Conservation (phyloP, 2,113 vertebrate genomes). For the Notiomystis cincta region DNA sequence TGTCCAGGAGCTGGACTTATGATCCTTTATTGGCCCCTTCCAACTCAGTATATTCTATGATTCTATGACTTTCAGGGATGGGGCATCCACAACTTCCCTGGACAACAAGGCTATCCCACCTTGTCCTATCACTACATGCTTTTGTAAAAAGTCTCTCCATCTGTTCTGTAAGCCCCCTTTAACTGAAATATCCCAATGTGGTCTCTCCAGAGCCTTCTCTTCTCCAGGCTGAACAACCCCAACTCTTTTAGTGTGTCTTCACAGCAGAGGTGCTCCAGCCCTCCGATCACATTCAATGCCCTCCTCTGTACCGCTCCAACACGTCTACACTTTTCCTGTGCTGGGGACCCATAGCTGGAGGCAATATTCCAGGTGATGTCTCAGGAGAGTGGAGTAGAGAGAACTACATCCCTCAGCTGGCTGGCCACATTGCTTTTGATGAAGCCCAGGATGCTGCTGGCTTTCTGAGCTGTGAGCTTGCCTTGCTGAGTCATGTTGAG, state of each 20-base stretch:
- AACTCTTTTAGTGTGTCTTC: neutral
- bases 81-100: neutral
- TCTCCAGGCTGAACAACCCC: neutral
- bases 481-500: neutral
- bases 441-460: neutral
- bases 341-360: neutral
- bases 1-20: neutral
- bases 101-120: neutral
- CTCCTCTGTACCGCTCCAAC: neutral
- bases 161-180: neutral
- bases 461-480: neutral
- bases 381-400: neutral
- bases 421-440: neutral
- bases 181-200: neutral
- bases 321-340: neutral
- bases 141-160: neutral
- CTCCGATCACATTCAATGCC: neutral
- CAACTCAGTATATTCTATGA: neutral
- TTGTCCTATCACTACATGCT: neutral
- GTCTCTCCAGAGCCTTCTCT: neutral
- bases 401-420: neutral
- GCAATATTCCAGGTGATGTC: neutral
- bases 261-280: neutral
- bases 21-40: neutral
- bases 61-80: neutral